Percentiles rank a stretch among this genome's conserved stretches.
phyloP scores from a whole-genome alignment of 2,888 invertebrate genomes.

The Ichneumon xanthorius region DNA sequence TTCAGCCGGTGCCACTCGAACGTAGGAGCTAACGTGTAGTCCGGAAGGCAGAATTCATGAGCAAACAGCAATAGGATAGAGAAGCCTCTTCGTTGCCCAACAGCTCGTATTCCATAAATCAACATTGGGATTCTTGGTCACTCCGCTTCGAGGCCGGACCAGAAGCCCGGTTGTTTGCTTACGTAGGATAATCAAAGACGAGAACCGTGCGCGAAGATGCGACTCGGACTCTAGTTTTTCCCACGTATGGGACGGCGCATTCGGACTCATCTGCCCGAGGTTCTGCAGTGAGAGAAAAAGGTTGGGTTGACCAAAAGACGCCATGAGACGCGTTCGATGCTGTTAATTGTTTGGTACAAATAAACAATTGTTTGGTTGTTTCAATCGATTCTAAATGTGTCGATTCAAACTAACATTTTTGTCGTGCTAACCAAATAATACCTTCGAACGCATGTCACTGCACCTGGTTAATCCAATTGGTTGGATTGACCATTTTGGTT shows the following conservation, averaged over 20 bases:
- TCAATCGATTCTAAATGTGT: too few species aligned
- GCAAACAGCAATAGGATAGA: conserved; percentile 40
- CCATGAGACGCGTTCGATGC: too few species aligned
- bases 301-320: too few species aligned
- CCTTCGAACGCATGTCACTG: too few species aligned
- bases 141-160: conserved; percentile 12
- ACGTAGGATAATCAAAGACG: background rate
- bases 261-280: too few species aligned
- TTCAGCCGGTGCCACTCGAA: conserved; percentile 42
- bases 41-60: conserved; percentile 38
- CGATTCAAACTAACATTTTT: too few species aligned
- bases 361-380: too few species aligned
- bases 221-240: background rate
- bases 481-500: too few species aligned
- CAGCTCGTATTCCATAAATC: conserved; percentile 51
- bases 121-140: conserved; percentile 38
- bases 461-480: too few species aligned
- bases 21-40: conserved; percentile 14
- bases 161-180: conserved; percentile 22
- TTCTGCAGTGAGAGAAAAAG: too few species aligned
- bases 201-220: background rate
- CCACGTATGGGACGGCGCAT: background rate
- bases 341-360: too few species aligned
- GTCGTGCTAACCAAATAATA: too few species aligned
- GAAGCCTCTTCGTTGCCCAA: conserved; percentile 17